phyloP scores from a whole-genome alignment of 2,113 vertebrate genomes.

The Hippotragus niger region DNA sequence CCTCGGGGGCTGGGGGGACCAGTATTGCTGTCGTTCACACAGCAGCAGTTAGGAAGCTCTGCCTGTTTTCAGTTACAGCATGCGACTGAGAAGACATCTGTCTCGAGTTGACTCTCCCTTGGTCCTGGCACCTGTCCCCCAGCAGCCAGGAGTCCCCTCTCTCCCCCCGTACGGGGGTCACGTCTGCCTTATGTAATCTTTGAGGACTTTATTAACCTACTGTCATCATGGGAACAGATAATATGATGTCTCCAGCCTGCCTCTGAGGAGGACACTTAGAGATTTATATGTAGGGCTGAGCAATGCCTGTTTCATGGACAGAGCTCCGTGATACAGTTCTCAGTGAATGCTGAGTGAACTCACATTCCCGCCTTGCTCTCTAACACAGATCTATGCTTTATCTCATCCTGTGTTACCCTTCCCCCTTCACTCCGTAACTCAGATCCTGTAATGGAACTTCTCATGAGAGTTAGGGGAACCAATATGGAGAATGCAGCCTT shows the following conservation, averaged over 20 bases:
- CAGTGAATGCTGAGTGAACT: background rate
- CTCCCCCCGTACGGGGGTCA: background rate
- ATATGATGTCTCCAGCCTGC: background rate
- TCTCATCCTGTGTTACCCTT: background rate
- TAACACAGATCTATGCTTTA: background rate
- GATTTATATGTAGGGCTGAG: background rate
- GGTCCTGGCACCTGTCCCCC: background rate
- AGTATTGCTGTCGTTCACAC: accelerated
- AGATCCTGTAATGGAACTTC: background rate
- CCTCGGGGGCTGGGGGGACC: background rate
- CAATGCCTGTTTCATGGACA: background rate
- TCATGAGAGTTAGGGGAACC: background rate
- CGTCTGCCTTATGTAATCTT: background rate
- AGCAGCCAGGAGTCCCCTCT: background rate
- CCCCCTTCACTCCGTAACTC: background rate
- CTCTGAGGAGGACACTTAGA: background rate
- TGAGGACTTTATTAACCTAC: background rate
- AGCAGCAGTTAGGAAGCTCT: background rate
- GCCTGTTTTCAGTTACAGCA: accelerated
- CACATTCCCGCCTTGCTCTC: no score
- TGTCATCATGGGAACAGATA: background rate
- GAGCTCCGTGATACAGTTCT: background rate
- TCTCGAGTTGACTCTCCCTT: background rate
- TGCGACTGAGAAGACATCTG: background rate
- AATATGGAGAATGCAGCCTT: background rate